These are phyloP conservation scores for Lepidocolaptes lacrymiger DNA, from an alignment of 2,797 vertebrate species.

Conservation along the genomic window DNA sequence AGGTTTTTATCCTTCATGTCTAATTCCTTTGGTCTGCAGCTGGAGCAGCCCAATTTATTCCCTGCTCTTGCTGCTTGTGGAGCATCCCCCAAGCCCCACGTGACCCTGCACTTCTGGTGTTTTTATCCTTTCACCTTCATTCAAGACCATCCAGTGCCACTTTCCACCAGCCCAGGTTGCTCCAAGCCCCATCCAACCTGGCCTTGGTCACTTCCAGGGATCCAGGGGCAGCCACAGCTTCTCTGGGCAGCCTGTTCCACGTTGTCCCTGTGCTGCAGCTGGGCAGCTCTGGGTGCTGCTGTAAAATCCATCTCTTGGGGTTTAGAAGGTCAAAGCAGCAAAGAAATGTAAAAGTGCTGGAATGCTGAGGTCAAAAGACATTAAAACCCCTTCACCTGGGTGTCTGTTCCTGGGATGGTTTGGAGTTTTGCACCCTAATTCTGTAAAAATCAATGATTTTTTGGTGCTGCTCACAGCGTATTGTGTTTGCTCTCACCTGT, in stretches of 20 bases:
- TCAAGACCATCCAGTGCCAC: background rate
- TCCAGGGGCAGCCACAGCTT: background rate
- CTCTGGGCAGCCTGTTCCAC: background rate
- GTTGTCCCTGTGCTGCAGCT: background rate
- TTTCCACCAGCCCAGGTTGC: fast-evolving
- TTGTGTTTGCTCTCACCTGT: conserved; percentile 21
- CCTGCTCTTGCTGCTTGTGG: background rate
- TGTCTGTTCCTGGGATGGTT: background rate
- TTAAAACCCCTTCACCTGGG: background rate
- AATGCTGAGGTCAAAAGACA: background rate
- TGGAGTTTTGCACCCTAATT: background rate
- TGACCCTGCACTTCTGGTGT: background rate
- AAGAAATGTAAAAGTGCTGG: background rate
- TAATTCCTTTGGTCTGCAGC: background rate
- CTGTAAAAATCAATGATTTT: background rate
- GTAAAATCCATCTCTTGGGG: background rate
- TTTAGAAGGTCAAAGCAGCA: background rate
- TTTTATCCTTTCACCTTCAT: background rate
- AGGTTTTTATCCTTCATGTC: background rate
- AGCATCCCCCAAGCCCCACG: background rate
- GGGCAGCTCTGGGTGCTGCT: background rate
- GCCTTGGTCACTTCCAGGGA: background rate
- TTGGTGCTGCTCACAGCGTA: background rate
- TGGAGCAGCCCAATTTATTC: background rate
- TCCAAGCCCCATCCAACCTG: background rate